phyloP scores from a whole-genome alignment of 2,888 invertebrate species.

The Empis livida region DNA sequence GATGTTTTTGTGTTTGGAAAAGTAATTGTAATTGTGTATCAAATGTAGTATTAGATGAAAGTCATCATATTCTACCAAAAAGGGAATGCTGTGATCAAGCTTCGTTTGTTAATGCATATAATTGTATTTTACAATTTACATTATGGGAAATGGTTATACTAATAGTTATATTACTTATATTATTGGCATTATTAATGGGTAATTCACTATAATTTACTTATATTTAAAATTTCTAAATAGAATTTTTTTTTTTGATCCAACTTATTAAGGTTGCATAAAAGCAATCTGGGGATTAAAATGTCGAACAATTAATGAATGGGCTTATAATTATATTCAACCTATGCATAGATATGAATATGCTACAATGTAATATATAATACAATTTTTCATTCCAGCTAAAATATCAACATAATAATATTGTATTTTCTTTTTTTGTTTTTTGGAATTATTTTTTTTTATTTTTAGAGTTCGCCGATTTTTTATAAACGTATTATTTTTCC shows the following conservation, averaged over 20 bases:
- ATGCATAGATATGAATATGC: conserved; percentile 15
- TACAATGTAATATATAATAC: conserved; percentile 6
- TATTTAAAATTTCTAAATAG: not conserved
- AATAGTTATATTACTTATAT: not conserved
- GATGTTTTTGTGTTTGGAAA: conserved; percentile 28
- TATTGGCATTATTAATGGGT: not conserved
- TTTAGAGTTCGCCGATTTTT: conserved; percentile 13
- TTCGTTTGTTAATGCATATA: no score
- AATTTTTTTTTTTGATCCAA: conserved; percentile 1
- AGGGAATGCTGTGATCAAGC: conserved; percentile 19
- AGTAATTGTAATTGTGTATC: conserved; percentile 25
- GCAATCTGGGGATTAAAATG: conserved; percentile 19
- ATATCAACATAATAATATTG: no score
- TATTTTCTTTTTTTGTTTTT: not conserved
- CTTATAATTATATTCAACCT: conserved; percentile 22
- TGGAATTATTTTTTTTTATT: not conserved
- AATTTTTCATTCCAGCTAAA: not conserved
- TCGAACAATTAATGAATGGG: conserved; percentile 14
- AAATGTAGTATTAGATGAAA: conserved; percentile 18
- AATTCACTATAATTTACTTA: not conserved
- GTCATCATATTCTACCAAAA: conserved; percentile 16
- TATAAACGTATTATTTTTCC: conserved; percentile 21
- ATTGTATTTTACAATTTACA: conserved; percentile 7
- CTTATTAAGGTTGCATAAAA: conserved; percentile 19
- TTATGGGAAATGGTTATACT: conserved; percentile 5